Evolutionary conservation across 1,140 invertebrate species (phyloP).

Genomic region (Aphelinus certus): DNA sequence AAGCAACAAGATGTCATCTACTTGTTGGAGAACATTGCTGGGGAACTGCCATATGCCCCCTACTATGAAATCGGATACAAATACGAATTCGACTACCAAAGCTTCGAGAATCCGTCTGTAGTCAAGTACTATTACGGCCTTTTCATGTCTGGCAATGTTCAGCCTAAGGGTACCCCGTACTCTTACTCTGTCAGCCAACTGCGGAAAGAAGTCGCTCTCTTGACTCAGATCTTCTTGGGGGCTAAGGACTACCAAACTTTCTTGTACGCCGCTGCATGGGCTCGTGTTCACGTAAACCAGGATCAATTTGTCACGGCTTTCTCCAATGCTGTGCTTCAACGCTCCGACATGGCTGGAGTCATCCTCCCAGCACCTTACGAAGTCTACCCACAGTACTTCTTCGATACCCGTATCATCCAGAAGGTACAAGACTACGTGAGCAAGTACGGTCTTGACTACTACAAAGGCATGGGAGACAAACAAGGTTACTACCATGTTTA

Average conservation of each 20-base stretch:
- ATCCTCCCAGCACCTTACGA: slow-evolving; percentile 66
- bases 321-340: slow-evolving; percentile 57
- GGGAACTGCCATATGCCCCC: slow-evolving; percentile 57
- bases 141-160: slow-evolving; percentile 52
- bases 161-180: slow-evolving; percentile 55
- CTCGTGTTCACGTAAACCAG: slow-evolving; percentile 62
- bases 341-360: slow-evolving; percentile 59
- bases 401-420: slow-evolving; percentile 63
- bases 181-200: slow-evolving; percentile 52
- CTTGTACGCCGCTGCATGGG: slow-evolving; percentile 61
- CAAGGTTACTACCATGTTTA: slow-evolving; percentile 52
- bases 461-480: slow-evolving; percentile 13
- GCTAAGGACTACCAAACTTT: slow-evolving; percentile 59
- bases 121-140: slow-evolving; percentile 53
- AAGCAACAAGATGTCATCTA: slow-evolving; percentile 73
- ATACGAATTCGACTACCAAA: slow-evolving; percentile 49
- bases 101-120: slow-evolving; percentile 52
- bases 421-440: slow-evolving; percentile 60
- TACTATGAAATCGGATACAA: slow-evolving; percentile 58
- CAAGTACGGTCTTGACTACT: slow-evolving; percentile 42
- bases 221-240: slow-evolving; percentile 63
- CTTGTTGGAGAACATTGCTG: slow-evolving; percentile 71
- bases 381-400: slow-evolving; percentile 64
- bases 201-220: slow-evolving; percentile 56
- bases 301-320: slow-evolving; percentile 63